Evolutionary conservation across 1,140 invertebrate genomes (phyloP).

Genomic region (Drosophila sp.): DNA sequence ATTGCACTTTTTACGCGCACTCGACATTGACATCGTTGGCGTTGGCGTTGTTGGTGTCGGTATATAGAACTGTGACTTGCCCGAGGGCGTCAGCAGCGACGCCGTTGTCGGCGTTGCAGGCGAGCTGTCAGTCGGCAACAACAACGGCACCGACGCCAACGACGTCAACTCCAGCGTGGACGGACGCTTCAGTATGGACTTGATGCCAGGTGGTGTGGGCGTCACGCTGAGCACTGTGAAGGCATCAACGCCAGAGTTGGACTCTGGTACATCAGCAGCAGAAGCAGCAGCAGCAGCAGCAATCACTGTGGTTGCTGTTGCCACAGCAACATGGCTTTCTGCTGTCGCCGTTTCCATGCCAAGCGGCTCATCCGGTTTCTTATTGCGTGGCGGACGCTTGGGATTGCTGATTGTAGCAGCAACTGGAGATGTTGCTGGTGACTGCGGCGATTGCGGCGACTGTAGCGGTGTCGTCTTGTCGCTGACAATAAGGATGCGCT

Average conservation of each 20-base stretch:
- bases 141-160: not conserved
- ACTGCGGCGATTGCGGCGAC: not conserved
- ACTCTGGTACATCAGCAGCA: slow-evolving; percentile 11
- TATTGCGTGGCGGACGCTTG: slow-evolving; percentile 81
- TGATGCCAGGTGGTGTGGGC: slow-evolving; percentile 84
- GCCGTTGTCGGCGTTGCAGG: slow-evolving; percentile 11
- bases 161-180: slow-evolving; percentile 58
- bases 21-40: slow-evolving; percentile 30
- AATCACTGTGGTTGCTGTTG: slow-evolving; percentile 10
- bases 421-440: slow-evolving; percentile 16
- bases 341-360: slow-evolving; percentile 9
- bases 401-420: slow-evolving; percentile 47
- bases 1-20: slow-evolving; percentile 86
- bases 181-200: slow-evolving; percentile 90
- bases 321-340: slow-evolving; percentile 14
- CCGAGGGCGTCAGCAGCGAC: slow-evolving; percentile 66
- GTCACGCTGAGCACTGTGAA: slow-evolving; percentile 68
- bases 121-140: slow-evolving; percentile 21
- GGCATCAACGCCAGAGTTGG: slow-evolving; percentile 22
- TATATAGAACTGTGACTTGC: slow-evolving; percentile 88
- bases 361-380: slow-evolving; percentile 58
- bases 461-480: not conserved
- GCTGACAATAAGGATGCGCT: slow-evolving; percentile 54
- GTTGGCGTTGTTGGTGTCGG: slow-evolving; percentile 85
- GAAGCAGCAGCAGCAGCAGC: not conserved